A percentile compares a stretch with the other conserved stretches of the same genome.
phyloP scores from a whole-genome alignment of 2,888 invertebrate species.

The Seira sanloemensis region DNA sequence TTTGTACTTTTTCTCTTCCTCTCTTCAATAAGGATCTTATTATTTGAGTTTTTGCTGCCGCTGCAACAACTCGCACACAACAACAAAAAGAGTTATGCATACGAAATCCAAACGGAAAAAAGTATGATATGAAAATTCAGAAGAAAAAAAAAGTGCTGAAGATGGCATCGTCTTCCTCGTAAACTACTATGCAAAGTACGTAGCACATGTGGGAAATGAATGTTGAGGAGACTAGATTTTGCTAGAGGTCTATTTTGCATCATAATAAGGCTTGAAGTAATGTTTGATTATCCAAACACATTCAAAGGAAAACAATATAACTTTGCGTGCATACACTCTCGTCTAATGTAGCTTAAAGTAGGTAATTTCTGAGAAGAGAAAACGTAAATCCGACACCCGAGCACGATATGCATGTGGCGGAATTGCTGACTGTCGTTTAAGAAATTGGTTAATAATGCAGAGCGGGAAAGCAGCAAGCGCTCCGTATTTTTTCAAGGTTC shows the following conservation, averaged over 20 bases:
- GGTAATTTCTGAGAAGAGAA: not conserved
- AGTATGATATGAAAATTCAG: conserved; percentile 40
- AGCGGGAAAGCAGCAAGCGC: not conserved
- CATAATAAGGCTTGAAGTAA: not conserved
- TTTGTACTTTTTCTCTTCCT: not conserved
- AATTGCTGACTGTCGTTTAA: not conserved
- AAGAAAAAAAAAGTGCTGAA: conserved; percentile 44
- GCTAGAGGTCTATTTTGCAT: not conserved
- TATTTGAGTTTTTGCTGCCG: conserved; percentile 34
- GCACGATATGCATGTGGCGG: not conserved
- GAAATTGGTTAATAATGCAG: not conserved
- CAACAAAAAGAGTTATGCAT: not conserved
- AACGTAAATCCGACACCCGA: not conserved
- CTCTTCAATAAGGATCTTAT: not conserved
- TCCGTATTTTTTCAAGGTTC: not conserved
- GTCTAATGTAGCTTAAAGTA: too few relatives aligned
- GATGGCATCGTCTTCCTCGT: not conserved
- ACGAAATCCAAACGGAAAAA: not conserved
- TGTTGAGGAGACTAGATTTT: not conserved
- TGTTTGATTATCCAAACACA: not conserved
- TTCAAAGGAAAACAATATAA: too few relatives aligned
- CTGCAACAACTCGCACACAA: conserved; percentile 25
- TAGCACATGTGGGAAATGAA: not conserved
- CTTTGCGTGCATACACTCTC: too few relatives aligned
- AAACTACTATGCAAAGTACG: not conserved